A percentile compares a stretch with the other conserved stretches of the same genome.
phyloP scores from a whole-genome alignment of 1,140 invertebrate species.

The Chrysomallon squamiferum region DNA sequence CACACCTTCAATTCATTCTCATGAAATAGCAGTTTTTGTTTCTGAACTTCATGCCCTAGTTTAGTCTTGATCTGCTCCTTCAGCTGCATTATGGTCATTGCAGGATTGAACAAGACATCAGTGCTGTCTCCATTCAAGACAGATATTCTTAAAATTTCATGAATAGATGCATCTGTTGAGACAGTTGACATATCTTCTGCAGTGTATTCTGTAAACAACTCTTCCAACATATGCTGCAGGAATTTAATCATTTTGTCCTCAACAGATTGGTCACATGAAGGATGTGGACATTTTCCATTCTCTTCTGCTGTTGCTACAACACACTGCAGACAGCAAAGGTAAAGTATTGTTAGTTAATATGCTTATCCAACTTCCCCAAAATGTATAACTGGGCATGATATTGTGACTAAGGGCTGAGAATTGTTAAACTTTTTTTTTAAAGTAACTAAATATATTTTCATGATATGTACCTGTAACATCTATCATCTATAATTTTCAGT shows the following conservation, averaged over 20 bases:
- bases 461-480: too few relatives aligned
- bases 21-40: slow-evolving; percentile 22
- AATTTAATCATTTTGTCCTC: slow-evolving; percentile 1
- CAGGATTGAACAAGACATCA: background rate
- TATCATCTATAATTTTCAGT: too few relatives aligned
- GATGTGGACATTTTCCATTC: slow-evolving; percentile 9
- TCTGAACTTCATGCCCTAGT: background rate
- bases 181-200: background rate
- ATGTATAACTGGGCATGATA: too few relatives aligned
- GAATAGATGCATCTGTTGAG: background rate
- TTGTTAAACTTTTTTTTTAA: too few relatives aligned
- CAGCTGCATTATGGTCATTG: slow-evolving; percentile 14
- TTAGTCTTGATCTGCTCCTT: slow-evolving; percentile 14
- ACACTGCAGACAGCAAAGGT: slow-evolving; percentile 10
- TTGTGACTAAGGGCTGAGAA: too few relatives aligned
- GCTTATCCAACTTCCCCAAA: too few relatives aligned
- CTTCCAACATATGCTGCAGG: slow-evolving; percentile 9
- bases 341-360: too few relatives aligned
- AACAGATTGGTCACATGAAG: slow-evolving; percentile 7
- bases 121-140: slow-evolving; percentile 18
- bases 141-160: slow-evolving; percentile 3
- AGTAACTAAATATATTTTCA: too few relatives aligned
- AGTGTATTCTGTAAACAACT: slow-evolving; percentile 15
- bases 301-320: slow-evolving; percentile 10
- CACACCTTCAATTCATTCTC: slow-evolving; percentile 18